Conservation (phyloP, 2,888 invertebrate species). For the Plusia festucae region DNA sequence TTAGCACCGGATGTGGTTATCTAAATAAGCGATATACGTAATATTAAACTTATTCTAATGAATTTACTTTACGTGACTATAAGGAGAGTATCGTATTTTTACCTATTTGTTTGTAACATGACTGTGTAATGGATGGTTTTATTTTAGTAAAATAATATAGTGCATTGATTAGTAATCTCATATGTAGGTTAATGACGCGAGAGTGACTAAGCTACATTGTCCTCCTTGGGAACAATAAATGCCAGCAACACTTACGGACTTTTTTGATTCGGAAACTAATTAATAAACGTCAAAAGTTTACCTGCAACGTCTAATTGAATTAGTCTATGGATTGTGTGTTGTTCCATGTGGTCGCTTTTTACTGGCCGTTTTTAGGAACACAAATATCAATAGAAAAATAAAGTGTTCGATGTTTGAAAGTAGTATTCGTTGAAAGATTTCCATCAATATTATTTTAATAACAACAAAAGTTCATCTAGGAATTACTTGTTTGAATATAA, state of each 20-base stretch:
- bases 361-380: background rate
- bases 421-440: background rate
- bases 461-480: constrained; percentile 1
- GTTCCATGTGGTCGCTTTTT: background rate
- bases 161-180: constrained; percentile 40
- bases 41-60: constrained; percentile 37
- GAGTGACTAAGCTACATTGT: constrained; percentile 36
- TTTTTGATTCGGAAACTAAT: background rate
- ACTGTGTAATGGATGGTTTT: constrained; percentile 6
- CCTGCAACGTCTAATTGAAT: constrained; percentile 1
- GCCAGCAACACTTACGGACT: background rate
- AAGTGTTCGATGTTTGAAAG: background rate
- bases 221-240: constrained; percentile 25
- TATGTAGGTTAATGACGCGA: constrained; percentile 43
- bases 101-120: constrained; percentile 10
- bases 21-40: constrained; percentile 55
- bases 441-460: background rate
- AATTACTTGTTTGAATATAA: constrained; percentile 1
- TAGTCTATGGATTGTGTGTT: background rate
- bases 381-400: background rate
- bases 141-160: constrained; percentile 28
- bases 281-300: constrained; percentile 4
- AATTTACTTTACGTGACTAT: constrained; percentile 37
- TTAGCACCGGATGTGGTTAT: constrained; percentile 65
- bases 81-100: constrained; percentile 39